These are phyloP conservation scores for Oxyruncus cristatus DNA, from an alignment of 2,113 vertebrate genomes.

Conservation along the genomic window DNA sequence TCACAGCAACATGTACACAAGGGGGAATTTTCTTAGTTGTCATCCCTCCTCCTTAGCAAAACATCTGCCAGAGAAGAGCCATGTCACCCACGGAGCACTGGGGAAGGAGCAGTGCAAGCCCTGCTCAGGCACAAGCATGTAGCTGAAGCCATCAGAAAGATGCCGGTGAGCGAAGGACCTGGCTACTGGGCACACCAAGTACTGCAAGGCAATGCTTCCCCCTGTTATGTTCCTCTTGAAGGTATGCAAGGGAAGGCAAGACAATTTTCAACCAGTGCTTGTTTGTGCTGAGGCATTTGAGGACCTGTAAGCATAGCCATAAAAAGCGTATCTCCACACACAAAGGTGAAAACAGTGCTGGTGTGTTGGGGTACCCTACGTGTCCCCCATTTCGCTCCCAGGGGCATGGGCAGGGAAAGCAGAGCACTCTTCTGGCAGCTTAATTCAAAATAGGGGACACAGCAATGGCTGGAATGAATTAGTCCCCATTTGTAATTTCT, in stretches of 20 bases:
- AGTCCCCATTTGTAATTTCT: neutral
- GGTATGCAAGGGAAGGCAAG: neutral
- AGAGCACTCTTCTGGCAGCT: neutral
- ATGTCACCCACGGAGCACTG: fast-evolving
- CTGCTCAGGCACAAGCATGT: neutral
- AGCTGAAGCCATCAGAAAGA: neutral
- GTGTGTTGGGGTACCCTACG: fast-evolving
- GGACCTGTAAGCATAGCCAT: neutral
- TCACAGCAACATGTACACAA: neutral
- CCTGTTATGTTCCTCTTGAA: neutral
- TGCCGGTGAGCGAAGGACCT: neutral
- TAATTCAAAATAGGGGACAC: neutral
- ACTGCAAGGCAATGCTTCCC: neutral
- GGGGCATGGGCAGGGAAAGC: fast-evolving
- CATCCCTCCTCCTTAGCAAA: neutral
- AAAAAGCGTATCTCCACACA: fast-evolving
- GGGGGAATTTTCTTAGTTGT: neutral
- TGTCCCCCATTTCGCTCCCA: neutral
- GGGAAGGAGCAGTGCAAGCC: neutral
- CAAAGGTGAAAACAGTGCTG: fast-evolving
- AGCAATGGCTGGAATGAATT: neutral
- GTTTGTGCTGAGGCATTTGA: fast-evolving
- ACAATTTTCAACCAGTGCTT: neutral
- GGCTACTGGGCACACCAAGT: neutral
- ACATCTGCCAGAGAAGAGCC: neutral